A percentile compares a stretch with the other conserved stretches of the same genome.
These are phyloP conservation scores for Chinchilla lanigera DNA, from an alignment of 2,113 vertebrate species.

Conservation along the genomic window DNA sequence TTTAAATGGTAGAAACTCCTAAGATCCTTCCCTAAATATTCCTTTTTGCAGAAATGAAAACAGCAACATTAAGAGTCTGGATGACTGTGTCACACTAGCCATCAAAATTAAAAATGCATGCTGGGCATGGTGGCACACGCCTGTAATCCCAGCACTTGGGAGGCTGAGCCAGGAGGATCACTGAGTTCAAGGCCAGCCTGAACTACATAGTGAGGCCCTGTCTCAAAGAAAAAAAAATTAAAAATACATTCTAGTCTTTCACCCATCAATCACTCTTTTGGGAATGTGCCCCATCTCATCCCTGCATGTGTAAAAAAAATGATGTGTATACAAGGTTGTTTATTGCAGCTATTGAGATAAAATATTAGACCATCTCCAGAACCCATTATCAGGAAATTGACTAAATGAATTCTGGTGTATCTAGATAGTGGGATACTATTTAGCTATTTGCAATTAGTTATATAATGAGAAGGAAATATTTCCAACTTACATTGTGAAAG, in stretches of 20 bases:
- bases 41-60: neutral
- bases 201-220: too few relatives aligned
- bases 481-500: neutral
- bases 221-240: neutral
- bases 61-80: neutral
- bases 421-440: neutral
- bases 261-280: neutral
- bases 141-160: too few relatives aligned
- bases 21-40: neutral
- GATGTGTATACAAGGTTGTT: neutral
- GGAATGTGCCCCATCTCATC: neutral
- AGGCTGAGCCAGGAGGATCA: too few relatives aligned
- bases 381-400: neutral
- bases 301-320: neutral
- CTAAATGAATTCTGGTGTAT: neutral
- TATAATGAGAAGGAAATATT: neutral
- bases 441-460: neutral
- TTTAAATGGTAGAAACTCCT: constrained; percentile 21
- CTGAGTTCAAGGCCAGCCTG: too few relatives aligned
- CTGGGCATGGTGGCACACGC: too few relatives aligned
- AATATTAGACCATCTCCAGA: neutral
- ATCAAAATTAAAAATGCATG: constrained; percentile 28
- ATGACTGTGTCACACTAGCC: neutral
- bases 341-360: neutral
- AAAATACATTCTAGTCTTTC: constrained; percentile 10